Percentiles rank a stretch among this genome's conserved stretches.
phyloP scores from a whole-genome alignment of 2,113 vertebrate genomes.

The Suncus etruscus region DNA sequence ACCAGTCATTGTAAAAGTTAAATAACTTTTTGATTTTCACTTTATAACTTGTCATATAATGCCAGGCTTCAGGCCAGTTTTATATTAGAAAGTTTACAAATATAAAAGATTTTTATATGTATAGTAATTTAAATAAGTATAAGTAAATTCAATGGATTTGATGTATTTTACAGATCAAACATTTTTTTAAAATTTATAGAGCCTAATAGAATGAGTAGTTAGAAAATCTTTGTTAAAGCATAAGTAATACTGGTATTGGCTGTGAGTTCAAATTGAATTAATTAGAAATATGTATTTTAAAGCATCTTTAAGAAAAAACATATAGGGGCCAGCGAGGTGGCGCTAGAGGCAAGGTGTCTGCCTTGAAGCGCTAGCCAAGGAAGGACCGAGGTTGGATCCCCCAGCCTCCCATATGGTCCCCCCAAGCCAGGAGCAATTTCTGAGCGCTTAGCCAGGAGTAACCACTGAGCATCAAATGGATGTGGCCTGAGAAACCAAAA shows the following conservation, averaged over 20 bases:
- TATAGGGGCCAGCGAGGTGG: too few species aligned
- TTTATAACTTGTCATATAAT: not conserved
- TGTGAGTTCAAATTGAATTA: not conserved
- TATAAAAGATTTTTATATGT: not conserved
- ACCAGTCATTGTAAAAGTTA: not conserved
- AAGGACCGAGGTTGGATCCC: too few species aligned
- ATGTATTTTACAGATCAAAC: not conserved
- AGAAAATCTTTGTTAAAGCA: not conserved
- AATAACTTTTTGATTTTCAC: not conserved
- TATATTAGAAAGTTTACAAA: slow-evolving; percentile 32
- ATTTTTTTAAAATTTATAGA: too few species aligned
- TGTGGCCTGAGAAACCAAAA: too few species aligned
- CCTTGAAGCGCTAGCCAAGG: too few species aligned
- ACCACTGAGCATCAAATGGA: too few species aligned
- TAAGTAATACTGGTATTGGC: not conserved
- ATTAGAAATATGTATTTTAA: not conserved
- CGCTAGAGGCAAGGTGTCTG: too few species aligned
- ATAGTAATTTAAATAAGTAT: not conserved
- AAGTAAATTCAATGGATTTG: not conserved
- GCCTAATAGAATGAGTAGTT: not conserved
- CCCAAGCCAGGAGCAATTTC: too few species aligned
- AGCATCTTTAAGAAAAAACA: not conserved
- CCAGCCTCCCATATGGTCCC: too few species aligned
- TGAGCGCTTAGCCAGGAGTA: too few species aligned
- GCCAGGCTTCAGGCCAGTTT: not conserved